Conservation (phyloP, 2,113 vertebrate species). For the Camelus dromedarius region DNA sequence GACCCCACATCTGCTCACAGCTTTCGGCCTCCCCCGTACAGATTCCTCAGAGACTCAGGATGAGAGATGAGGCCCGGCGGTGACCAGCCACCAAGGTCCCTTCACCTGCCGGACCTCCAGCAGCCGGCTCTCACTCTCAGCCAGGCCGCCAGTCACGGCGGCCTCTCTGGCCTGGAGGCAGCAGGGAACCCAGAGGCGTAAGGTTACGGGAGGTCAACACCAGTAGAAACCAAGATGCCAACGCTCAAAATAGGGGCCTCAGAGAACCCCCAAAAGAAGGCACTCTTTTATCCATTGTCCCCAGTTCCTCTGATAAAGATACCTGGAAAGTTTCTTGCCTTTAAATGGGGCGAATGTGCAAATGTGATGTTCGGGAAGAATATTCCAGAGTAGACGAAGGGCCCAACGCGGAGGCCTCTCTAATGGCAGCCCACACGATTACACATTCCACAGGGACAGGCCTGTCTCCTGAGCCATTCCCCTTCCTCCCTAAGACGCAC, state of each 20-base stretch:
- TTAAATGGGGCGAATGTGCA: neutral
- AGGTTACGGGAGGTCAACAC: neutral
- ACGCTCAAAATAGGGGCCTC: neutral
- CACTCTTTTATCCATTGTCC: neutral
- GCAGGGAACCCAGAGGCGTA: neutral
- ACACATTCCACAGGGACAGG: neutral
- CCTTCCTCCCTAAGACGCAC: too few relatives aligned
- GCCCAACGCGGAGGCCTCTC: neutral
- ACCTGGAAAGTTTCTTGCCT: neutral
- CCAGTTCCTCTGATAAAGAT: neutral
- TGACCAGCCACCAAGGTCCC: neutral
- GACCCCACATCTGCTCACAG: neutral
- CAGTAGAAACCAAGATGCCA: neutral
- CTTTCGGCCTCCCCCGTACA: neutral
- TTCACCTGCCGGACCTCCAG: neutral
- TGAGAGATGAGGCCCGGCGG: neutral
- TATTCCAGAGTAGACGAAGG: neutral
- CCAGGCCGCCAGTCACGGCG: neutral
- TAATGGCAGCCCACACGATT: neutral
- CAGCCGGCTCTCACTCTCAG: neutral
- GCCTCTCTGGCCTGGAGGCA: neutral
- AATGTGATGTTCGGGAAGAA: neutral
- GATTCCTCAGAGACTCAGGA: neutral
- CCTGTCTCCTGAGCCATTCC: neutral
- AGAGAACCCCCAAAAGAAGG: neutral